Evolutionary conservation across 2,797 vertebrate genomes (phyloP).

Genomic region (Enteromius viviparus): DNA sequence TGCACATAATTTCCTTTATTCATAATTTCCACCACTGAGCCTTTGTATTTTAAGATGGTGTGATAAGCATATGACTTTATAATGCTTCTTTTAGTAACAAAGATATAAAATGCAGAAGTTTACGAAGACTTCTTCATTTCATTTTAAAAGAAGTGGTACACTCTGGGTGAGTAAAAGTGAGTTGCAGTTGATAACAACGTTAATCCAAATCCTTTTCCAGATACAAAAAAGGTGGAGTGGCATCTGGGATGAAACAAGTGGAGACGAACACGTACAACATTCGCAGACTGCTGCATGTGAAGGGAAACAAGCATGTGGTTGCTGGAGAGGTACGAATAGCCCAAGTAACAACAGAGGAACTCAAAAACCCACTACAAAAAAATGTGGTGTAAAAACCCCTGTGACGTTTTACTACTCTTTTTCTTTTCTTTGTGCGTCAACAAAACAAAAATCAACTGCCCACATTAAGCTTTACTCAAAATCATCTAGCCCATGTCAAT

Average conservation of each 20-base stretch:
- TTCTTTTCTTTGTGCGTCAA: background rate
- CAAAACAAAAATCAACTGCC: background rate
- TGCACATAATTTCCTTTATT: background rate
- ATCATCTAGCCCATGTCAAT: background rate
- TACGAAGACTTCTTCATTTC: slow-evolving; percentile 13
- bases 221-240: slow-evolving; percentile 81
- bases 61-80: background rate
- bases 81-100: background rate
- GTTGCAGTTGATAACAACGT: background rate
- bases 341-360: slow-evolving; percentile 15
- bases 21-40: background rate
- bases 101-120: slow-evolving; percentile 7
- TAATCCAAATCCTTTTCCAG: slow-evolving; percentile 49
- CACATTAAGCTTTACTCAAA: background rate
- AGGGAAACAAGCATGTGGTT: slow-evolving; percentile 84
- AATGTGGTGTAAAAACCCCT: background rate
- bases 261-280: slow-evolving; percentile 83
- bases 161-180: background rate
- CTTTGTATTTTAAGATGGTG: background rate
- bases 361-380: background rate
- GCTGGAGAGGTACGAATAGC: slow-evolving; percentile 80
- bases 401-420: background rate
- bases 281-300: slow-evolving; percentile 83
- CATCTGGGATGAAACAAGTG: slow-evolving; percentile 83
- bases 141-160: background rate